Conservation (phyloP, 2,113 vertebrate genomes). For the Lophochroa leadbeateri region DNA sequence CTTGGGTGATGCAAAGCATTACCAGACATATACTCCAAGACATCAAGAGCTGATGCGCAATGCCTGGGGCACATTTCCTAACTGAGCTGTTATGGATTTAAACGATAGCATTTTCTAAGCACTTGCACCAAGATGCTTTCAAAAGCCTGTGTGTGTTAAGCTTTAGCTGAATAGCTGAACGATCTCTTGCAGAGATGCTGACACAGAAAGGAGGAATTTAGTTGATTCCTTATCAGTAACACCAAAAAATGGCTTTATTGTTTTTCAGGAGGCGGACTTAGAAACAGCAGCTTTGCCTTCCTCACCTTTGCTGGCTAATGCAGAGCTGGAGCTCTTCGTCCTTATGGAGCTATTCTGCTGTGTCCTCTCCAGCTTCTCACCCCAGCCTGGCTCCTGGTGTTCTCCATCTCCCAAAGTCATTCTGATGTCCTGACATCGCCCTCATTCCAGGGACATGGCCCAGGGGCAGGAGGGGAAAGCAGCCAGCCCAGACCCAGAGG, state of each 20-base stretch:
- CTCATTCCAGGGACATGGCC: not conserved
- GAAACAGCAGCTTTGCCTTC: not conserved
- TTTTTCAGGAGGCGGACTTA: not conserved
- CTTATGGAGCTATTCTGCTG: not conserved
- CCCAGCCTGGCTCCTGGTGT: not conserved
- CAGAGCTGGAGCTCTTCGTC: not conserved
- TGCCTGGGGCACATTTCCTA: constrained; percentile 11
- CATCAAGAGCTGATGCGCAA: not conserved
- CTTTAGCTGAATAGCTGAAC: not conserved
- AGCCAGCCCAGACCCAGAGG: not conserved
- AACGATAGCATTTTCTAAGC: constrained; percentile 19
- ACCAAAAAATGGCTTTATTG: not conserved
- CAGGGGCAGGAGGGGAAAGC: not conserved
- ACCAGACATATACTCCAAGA: not conserved
- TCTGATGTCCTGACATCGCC: not conserved
- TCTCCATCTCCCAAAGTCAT: not conserved
- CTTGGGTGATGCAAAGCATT: fast-evolving
- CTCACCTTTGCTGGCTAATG: not conserved
- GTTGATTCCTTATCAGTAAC: not conserved
- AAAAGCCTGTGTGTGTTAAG: not conserved
- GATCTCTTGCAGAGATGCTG: not conserved
- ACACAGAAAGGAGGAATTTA: not conserved
- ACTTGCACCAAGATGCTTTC: constrained; percentile 8
- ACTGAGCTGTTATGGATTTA: not conserved
- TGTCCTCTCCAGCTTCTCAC: not conserved